These are phyloP conservation scores for Tinamus major DNA, from an alignment of 2,797 vertebrate species.

Conservation along the genomic window DNA sequence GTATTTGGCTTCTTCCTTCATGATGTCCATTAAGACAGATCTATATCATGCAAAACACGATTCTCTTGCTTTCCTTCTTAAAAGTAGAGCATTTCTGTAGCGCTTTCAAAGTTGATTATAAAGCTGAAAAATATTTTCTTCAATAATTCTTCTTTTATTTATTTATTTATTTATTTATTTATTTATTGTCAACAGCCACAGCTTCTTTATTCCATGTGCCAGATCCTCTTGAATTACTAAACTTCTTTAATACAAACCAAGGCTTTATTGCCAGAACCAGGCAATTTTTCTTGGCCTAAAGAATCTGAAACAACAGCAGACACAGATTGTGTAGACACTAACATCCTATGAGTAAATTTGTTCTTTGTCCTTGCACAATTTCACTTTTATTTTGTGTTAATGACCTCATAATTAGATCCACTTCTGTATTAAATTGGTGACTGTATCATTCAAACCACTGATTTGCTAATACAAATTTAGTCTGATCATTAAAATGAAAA, in stretches of 20 bases:
- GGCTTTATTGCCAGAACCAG: background rate
- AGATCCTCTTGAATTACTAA: background rate
- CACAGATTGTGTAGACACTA: background rate
- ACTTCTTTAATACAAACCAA: slow-evolving; percentile 1
- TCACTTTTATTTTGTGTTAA: background rate
- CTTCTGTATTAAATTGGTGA: background rate
- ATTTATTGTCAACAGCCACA: background rate
- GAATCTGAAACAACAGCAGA: background rate
- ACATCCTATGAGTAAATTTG: background rate
- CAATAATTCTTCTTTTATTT: background rate
- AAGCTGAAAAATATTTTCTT: background rate
- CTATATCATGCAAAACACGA: background rate
- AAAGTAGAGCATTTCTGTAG: background rate
- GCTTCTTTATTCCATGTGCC: background rate
- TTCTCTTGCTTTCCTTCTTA: background rate
- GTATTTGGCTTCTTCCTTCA: background rate
- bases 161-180: background rate
- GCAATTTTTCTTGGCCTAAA: background rate
- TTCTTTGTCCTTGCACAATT: background rate
- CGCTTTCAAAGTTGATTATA: background rate
- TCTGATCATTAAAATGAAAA: background rate
- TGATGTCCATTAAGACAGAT: background rate
- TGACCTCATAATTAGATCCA: background rate
- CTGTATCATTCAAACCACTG: background rate
- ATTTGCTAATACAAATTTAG: background rate